Evolutionary conservation across 2,113 vertebrate genomes (phyloP).

Genomic region (Psephotus haematonotus): DNA sequence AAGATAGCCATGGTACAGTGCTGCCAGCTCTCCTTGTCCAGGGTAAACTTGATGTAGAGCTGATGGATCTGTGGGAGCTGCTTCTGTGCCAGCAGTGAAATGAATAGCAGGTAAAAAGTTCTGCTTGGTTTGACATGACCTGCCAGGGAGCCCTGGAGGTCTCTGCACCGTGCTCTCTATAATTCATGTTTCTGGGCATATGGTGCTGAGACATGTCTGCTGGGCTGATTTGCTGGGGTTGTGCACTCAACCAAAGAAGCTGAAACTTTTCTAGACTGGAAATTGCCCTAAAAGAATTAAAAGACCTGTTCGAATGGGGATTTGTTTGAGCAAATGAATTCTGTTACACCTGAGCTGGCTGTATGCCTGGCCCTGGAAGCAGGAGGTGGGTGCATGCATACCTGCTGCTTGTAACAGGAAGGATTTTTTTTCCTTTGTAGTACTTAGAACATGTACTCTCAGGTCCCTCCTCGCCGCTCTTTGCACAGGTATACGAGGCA

Average conservation of each 20-base stretch:
- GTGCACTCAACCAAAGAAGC: neutral
- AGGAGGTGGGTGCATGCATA: neutral
- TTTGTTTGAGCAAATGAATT: neutral
- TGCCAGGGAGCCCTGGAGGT: neutral
- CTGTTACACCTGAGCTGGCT: neutral
- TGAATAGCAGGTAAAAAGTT: neutral
- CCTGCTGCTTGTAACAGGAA: conserved; percentile 18
- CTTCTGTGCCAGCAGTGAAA: neutral
- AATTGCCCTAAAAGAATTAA: neutral
- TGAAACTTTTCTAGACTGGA: neutral
- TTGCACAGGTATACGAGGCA: neutral
- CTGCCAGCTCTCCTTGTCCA: neutral
- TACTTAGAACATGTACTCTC: neutral
- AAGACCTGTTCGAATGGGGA: neutral
- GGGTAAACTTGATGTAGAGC: fast-evolving
- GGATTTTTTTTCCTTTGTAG: neutral
- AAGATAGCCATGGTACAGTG: neutral
- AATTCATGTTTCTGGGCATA: neutral
- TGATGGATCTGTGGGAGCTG: neutral
- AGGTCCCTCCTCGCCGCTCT: neutral
- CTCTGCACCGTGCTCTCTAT: neutral
- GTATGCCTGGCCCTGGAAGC: neutral
- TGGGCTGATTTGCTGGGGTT: neutral
- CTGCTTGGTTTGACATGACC: neutral
- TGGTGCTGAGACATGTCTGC: neutral